Evolutionary conservation across 2,113 vertebrate genomes (phyloP), one percentile per base, ranked within the genome.

Genomic region (Campylomormyrus tamandua): DNA sequence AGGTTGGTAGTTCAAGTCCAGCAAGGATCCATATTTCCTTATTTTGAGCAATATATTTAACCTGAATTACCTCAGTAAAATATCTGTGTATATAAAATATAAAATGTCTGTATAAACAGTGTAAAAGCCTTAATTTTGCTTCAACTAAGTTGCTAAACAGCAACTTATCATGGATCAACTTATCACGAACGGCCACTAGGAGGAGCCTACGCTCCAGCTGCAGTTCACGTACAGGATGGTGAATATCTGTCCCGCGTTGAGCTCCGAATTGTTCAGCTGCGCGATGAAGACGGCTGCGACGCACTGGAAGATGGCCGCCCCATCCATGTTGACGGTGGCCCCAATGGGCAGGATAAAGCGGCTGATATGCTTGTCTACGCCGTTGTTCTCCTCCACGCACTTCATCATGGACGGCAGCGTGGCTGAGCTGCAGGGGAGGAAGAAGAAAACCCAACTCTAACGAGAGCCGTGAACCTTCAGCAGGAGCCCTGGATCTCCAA

Each of bases 291-390:
- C 97, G 0, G 98, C 94, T 0, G 98, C 98, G 66, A 99, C 94
- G 31, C 98, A 99, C 95, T 99, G 98, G 93, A 99, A 99, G 91
- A 99, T 97, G 91, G 98, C 98, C 0, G 98, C 98, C 0, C 98
- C 98, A 0, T 99, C 98, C 98, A 99, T 99, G 96, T 99, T 99
- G 19, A 99, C 98, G 0, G 98, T 99, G 13, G 98, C 98, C 9
- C 98, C 98, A 0, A 99, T 99, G 77, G 98, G 98, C 39, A 99
- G 97, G 90, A 99, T 99, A 92, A 99, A 99, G 91, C 98, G 97
- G 92, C 98, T 98, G 94, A 99, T 99, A 90, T 97, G 96, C 92
- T 99, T 99, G 95, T 99, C 98, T 0, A 99, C 97, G 0, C 96
- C 96, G 0, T 99, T 99, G 94, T 99, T 99, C 92, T 99, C 98